Evolutionary conservation across 2,113 vertebrate genomes (phyloP).

Genomic region (Cacatua alba): DNA sequence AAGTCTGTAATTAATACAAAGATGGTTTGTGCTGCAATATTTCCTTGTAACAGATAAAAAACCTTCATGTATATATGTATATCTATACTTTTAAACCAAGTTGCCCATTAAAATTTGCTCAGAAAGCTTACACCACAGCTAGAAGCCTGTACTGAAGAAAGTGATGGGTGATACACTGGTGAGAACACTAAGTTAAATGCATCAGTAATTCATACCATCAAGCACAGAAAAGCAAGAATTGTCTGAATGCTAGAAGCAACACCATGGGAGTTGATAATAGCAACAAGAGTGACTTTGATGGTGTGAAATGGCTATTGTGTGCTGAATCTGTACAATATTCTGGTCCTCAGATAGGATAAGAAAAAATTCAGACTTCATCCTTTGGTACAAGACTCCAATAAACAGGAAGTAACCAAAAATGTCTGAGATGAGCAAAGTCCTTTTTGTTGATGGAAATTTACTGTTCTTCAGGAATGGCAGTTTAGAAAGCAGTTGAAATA

Average conservation of each 20-base stretch:
- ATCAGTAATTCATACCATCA: conserved; percentile 55
- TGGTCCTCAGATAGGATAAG: not conserved
- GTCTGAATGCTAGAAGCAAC: conserved; percentile 37
- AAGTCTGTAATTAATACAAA: conserved; percentile 46
- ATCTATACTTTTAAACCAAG: conserved; percentile 13
- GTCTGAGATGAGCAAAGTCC: not conserved
- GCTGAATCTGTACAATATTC: conserved; percentile 31
- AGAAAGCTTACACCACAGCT: conserved; percentile 32
- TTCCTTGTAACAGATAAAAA: not conserved
- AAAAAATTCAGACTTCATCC: conserved; percentile 55
- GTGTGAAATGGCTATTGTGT: conserved; percentile 41
- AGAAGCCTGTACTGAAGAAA: conserved; percentile 27
- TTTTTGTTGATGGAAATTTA: conserved; percentile 7
- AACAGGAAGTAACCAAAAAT: conserved; percentile 32
- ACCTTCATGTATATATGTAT: not conserved
- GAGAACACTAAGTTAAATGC: conserved; percentile 10
- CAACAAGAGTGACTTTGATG: conserved; percentile 59
- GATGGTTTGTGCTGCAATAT: conserved; percentile 41
- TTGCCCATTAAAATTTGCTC: conserved; percentile 28
- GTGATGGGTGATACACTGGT: conserved; percentile 8
- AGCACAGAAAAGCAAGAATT: conserved; percentile 43
- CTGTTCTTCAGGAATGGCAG: not conserved
- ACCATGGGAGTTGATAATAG: conserved; percentile 18
- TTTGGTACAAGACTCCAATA: conserved; percentile 13
- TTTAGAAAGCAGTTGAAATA: conserved; percentile 27